Conservation (phyloP, 2,113 vertebrate genomes). For the Onychostoma macrolepis region DNA sequence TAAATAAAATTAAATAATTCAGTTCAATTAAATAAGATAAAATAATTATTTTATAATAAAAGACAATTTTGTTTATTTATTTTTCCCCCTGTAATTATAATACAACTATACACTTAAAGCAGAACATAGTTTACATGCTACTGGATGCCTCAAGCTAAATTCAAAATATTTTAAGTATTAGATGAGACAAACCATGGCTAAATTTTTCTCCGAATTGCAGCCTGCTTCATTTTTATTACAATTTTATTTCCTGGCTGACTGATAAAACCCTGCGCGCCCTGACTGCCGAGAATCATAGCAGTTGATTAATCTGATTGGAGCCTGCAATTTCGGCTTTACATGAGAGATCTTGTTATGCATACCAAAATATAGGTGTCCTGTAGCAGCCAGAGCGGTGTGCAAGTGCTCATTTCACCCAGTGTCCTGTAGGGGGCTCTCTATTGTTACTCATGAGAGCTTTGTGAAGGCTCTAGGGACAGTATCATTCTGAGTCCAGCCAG, state of each 20-base stretch:
- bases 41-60: no score
- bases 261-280: neutral
- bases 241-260: constrained; percentile 4
- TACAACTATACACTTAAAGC: neutral
- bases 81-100: neutral
- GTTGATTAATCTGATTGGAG: constrained; percentile 7
- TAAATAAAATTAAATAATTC: no score
- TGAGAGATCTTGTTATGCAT: neutral
- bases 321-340: neutral
- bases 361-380: neutral
- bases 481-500: neutral
- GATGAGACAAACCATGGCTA: no score
- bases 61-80: no score
- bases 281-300: neutral
- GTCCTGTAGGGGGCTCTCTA: constrained; percentile 31
- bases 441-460: constrained; percentile 17
- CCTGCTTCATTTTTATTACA: neutral
- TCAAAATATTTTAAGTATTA: neutral
- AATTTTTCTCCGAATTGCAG: neutral
- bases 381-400: neutral
- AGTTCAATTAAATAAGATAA: no score
- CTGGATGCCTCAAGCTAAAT: neutral
- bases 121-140: neutral
- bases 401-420: neutral
- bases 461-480: neutral